A percentile compares a stretch with the other conserved stretches of the same genome.
Conservation (phyloP, 2,797 vertebrate species). For the Chelon labrosus region DNA sequence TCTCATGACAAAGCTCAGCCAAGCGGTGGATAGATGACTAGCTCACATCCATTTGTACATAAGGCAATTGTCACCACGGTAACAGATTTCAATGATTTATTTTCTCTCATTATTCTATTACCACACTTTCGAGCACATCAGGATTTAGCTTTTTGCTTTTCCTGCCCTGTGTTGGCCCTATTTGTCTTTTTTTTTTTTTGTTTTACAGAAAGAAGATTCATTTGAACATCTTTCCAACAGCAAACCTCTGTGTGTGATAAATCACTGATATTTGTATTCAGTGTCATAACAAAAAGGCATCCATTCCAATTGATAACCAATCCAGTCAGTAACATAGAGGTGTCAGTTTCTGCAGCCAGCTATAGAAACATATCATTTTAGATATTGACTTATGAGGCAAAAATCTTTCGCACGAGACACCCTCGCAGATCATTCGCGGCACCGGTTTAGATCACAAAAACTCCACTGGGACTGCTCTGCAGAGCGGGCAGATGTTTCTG, state of each 20-base stretch:
- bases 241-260: constrained; percentile 44
- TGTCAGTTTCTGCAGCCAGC: constrained; percentile 37
- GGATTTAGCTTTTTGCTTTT: constrained; percentile 17
- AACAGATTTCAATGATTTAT: constrained; percentile 80
- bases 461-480: constrained; percentile 26
- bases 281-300: constrained; percentile 66
- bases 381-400: constrained; percentile 48
- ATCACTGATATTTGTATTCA: constrained; percentile 20
- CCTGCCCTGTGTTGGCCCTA: constrained; percentile 7
- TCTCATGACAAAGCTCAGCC: constrained; percentile 72
- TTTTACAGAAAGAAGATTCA: constrained; percentile 7
- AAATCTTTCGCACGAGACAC: constrained; percentile 41
- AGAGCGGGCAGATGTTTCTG: constrained; percentile 51
- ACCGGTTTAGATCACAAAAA: constrained; percentile 39
- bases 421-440: constrained; percentile 17
- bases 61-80: constrained; percentile 88
- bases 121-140: constrained; percentile 41
- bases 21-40: constrained; percentile 84
- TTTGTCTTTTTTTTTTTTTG: constrained; percentile 21
- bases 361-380: constrained; percentile 35
- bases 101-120: constrained; percentile 47
- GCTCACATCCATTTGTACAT: constrained; percentile 82
- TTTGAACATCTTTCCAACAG: constrained; percentile 41
- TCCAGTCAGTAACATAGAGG: constrained; percentile 35
- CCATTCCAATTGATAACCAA: constrained; percentile 67